Base-by-base conservation (phyloP, 2,888 invertebrate species). In the Habrosyne pyritoides region DNA sequence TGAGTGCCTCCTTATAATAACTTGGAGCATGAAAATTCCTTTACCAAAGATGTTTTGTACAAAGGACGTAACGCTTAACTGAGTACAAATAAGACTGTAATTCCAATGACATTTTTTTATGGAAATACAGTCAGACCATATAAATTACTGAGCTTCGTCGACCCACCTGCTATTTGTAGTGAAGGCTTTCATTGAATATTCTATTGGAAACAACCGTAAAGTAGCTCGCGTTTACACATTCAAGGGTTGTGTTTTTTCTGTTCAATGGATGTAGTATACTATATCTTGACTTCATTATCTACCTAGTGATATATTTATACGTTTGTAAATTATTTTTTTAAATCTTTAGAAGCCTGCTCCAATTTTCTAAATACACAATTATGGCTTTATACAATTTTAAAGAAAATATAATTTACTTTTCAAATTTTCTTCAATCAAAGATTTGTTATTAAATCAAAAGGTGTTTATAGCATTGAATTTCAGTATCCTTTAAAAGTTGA, bases 161-260 rank as follows among this genome's bases (percentile, higher is more conserved):
- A 54, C 58, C 60, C 62, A 47, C 57, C 58, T 53, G 63, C 64
- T 64, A 71, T 68, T 71, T 70, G 65, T 59, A 67, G 52, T 57
- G 63, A 65, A 55, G 57, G 59, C 53, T 55, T 49, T 55, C 53
- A 61, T 73, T 73, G 66, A 77, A 78, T 75, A 79, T 74, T 75
- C 53, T 63, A 73, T 75, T 54, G 56, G 58, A 59, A 64, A 66
- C 49, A 33, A 47, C 53, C 52, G 56, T 55, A 53, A 57, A 57
- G 47, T 55, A 53, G 50, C 21, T 33, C 21, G 18, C 52, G 48
- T 36, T 55, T 55, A 52, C 36, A 52, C 48, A 21, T 52, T 28
- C 28, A 18, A 47, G 42, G 42, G 42, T 42, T 42, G 42, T 42
- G 18, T 42, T 42, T 42, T 42, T 42, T 18, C 6, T 12, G 3